These are phyloP conservation scores for Apantesis nais DNA, from an alignment of 2,888 invertebrate genomes.

Conservation along the genomic window DNA sequence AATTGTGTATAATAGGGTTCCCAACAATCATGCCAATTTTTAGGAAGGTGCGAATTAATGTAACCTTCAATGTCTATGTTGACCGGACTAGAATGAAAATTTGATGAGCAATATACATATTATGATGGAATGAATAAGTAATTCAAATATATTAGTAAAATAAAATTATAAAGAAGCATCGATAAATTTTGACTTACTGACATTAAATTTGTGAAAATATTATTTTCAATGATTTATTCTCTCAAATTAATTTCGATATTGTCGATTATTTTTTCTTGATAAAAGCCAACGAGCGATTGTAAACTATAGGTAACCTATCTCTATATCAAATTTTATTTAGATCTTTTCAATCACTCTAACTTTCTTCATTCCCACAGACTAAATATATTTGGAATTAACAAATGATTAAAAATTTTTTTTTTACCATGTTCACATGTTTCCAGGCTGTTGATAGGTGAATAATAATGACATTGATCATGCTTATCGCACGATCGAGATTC, in stretches of 20 bases:
- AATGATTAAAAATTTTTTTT: not conserved
- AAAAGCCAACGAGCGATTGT: not conserved
- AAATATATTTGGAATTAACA: not conserved
- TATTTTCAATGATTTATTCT: not conserved
- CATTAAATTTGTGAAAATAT: not conserved
- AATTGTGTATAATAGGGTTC: no score
- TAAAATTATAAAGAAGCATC: not conserved
- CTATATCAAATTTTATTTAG: not conserved
- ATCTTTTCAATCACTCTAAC: not conserved
- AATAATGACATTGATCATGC: slow-evolving; percentile 60
- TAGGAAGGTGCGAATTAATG: no score
- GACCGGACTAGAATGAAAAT: not conserved
- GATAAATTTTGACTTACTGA: not conserved
- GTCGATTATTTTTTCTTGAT: not conserved
- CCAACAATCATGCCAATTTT: no score
- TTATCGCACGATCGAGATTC: slow-evolving; percentile 62
- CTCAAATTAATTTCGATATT: not conserved
- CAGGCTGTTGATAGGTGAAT: slow-evolving; percentile 66
- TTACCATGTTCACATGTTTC: slow-evolving; percentile 67
- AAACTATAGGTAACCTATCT: not conserved
- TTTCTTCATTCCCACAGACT: not conserved
- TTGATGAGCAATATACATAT: not conserved
- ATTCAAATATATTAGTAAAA: not conserved
- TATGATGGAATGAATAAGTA: not conserved
- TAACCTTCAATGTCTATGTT: no score